Evolutionary conservation across 2,888 invertebrate genomes (phyloP).

Genomic region (Limnephilus auricula): DNA sequence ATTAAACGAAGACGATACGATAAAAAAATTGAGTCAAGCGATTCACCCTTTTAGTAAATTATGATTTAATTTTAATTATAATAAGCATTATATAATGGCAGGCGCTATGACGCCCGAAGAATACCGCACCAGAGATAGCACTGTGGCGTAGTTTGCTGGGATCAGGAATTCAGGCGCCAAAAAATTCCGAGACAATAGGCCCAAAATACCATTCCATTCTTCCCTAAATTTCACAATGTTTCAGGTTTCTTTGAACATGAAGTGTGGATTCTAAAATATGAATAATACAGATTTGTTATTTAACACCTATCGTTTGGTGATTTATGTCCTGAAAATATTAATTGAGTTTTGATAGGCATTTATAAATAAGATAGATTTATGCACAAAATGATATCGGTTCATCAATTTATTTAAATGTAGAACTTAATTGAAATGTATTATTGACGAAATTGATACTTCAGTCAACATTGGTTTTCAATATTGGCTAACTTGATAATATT

Average conservation of each 20-base stretch:
- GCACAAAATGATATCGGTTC: background rate
- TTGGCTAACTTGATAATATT: background rate
- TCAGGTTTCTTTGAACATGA: background rate
- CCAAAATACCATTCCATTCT: background rate
- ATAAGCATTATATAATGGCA: background rate
- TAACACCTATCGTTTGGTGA: background rate
- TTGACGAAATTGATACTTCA: background rate
- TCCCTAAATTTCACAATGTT: background rate
- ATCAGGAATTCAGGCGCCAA: background rate
- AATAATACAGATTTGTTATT: background rate
- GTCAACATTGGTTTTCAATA: background rate
- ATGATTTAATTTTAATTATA: no score
- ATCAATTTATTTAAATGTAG: background rate
- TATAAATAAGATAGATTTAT: background rate
- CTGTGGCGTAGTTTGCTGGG: background rate
- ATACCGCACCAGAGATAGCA: background rate
- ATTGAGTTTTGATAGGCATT: background rate
- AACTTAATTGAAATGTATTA: background rate
- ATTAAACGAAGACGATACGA: no score
- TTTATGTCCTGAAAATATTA: background rate
- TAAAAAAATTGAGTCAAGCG: no score
- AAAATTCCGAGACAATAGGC: background rate
- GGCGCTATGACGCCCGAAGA: background rate
- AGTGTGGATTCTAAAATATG: background rate
- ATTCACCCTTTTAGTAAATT: no score